These are phyloP conservation scores for Sylvia borin DNA, from an alignment of 2,797 vertebrate species.

Conservation along the genomic window DNA sequence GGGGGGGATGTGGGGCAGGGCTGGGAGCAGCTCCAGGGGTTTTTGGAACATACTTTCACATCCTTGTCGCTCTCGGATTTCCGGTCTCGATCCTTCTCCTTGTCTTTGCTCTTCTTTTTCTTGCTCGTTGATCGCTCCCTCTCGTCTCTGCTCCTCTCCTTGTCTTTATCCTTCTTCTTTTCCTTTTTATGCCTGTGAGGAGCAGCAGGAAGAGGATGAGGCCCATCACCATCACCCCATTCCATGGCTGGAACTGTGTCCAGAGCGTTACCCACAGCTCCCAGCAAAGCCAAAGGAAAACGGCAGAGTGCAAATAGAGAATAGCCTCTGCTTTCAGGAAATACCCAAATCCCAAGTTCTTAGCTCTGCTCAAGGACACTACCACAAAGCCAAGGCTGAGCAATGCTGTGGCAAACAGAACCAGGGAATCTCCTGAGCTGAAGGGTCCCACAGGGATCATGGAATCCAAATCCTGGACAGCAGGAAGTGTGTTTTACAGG, in stretches of 20 bases:
- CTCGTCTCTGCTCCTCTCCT: conserved; percentile 88
- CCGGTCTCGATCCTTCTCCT: conserved; percentile 86
- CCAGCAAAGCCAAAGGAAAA: neutral
- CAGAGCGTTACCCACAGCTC: fast-evolving
- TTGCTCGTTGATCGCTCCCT: conserved; percentile 91
- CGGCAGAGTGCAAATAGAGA: fast-evolving
- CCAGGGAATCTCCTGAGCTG: neutral
- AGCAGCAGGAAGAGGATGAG: neutral
- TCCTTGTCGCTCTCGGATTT: conserved; percentile 96
- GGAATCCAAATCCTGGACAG: neutral
- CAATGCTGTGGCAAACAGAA: neutral
- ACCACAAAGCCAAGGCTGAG: neutral
- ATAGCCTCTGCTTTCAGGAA: neutral
- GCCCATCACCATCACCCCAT: neutral
- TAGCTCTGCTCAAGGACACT: neutral
- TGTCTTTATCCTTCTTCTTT: conserved; percentile 93
- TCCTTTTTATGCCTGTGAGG: conserved; percentile 89
- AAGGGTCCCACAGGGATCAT: neutral
- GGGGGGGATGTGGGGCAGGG: neutral
- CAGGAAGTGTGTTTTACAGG: fast-evolving
- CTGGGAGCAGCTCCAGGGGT: neutral
- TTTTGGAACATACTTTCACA: conserved; percentile 83
- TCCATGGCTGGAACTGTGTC: fast-evolving
- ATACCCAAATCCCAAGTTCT: fast-evolving
- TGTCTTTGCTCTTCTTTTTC: conserved; percentile 96